Evolutionary conservation across 2,113 vertebrate genomes (phyloP), one percentile per base, ranked within the genome.

Genomic region (Edolisoma coerulescens): DNA sequence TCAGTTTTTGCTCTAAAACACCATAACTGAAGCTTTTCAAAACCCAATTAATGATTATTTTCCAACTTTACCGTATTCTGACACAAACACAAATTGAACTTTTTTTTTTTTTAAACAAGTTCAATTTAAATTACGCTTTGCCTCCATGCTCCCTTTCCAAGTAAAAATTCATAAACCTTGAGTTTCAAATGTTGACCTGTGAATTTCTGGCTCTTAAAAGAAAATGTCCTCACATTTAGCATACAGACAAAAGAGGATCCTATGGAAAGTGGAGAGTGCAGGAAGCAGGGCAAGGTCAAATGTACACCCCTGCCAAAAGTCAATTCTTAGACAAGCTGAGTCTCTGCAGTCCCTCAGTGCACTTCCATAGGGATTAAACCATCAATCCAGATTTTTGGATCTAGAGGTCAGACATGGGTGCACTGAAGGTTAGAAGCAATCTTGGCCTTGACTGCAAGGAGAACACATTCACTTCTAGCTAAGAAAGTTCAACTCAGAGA

Each of bases 241-340:
- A 26, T 6, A 39, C 15, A 59, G 24, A 45, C 20, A 45, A 35
- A 74, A 70, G 28, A 67, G 42, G 30, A 75, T 37, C 16, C 33
- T 30, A 16, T 0, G 0, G 23, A 13, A 74, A 57, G 11, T 6
- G 16, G 16, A 53, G 59, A 89, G 33, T 1, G 3, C 2, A 69
- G 45, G 32, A 92, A 65, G 32, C 23, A 56, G 23, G 24, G 8
- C 13, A 49, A 73, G 9, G 19, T n/a, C 24, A 74, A 86, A 93
- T 6, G 16, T 3, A 60, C 1, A 5, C 7, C 60, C 28, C n/a
- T 63, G 26, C 8, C 64, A 69, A 56, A 83, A 92, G 32, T 21
- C 17, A 85, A 2, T 28, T 45, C 53, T 59, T 24, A 41, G 56
- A 41, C n/a, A 49, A 69, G 35, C 39, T 12, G 39, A 77, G 23